These are phyloP conservation scores for Elysia chlorotica DNA, from an alignment of 1,140 invertebrate genomes.

Conservation along the genomic window DNA sequence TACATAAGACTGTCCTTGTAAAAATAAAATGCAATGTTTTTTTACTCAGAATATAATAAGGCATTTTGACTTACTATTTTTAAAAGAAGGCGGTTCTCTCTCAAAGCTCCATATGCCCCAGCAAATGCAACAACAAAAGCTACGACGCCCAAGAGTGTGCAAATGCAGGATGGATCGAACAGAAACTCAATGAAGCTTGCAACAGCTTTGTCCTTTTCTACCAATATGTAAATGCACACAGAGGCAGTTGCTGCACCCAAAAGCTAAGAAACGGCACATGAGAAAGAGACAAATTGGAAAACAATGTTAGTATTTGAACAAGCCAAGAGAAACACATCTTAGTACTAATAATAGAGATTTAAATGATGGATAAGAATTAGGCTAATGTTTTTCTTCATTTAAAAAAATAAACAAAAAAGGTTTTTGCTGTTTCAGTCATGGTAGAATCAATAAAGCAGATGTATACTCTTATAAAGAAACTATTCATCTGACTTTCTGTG, in stretches of 20 bases:
- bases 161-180: conserved; percentile 81
- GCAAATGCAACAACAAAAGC: conserved; percentile 88
- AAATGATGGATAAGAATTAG: neutral
- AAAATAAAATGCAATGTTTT: neutral
- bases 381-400: neutral
- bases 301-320: neutral
- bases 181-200: conserved; percentile 89
- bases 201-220: conserved; percentile 86
- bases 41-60: too few species aligned
- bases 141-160: conserved; percentile 80
- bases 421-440: too few species aligned
- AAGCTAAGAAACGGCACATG: neutral
- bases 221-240: conserved; percentile 86
- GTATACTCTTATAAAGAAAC: too few species aligned
- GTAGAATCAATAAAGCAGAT: too few species aligned
- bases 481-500: too few species aligned
- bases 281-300: neutral
- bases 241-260: conserved; percentile 36
- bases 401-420: neutral
- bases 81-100: conserved; percentile 89
- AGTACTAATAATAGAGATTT: neutral
- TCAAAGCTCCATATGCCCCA: conserved; percentile 86
- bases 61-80: conserved; percentile 91
- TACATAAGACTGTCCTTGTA: neutral
- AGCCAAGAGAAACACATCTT: neutral